Base-by-base conservation (phyloP, 1,140 invertebrate genomes). In the Zaprionus gabonicus region DNA sequence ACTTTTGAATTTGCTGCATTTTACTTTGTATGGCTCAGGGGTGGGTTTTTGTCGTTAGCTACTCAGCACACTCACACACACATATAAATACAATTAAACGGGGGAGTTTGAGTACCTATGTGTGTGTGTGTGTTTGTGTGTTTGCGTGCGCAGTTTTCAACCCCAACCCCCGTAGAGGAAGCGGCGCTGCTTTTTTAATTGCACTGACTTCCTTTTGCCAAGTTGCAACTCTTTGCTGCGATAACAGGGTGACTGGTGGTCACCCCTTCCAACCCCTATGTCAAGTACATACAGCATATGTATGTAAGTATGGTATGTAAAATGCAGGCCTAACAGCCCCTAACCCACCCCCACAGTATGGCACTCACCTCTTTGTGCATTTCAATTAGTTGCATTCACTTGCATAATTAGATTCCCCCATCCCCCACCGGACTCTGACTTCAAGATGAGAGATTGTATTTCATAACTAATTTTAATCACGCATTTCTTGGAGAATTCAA, bases 1-100 rank as follows among this genome's bases (percentile, higher is more conserved):
- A 91, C 86, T 91, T 91, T 90, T 90, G 85, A 90, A 90, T 90
- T 90, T 90, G 79, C 85, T 90, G 85, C 85, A 90, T 90, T 90
- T 90, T 71, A 90, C 76, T 90, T 90, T 71, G 78, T 79, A 64
- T 74, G 25, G 66, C 65, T 46, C 73, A 65, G 78, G 85, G 85
- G 85, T 83, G 82, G 85, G 82, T 81, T 80, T 70, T 81, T 78
- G 71, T 76, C 64, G 75, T 81, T 76, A 82, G 85, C 86, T 85
- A 90, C 86, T 90, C 78, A 90, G 59, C 76, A 77, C 63, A 75
- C 55, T 72, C 70, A 65, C 72, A 75, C 74, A 81, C 73, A 81
- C 64, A 81, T 72, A 72, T 64, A 59, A 59, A 70, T 56, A 78
- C 72, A 79, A 79, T 69, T 79, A 76, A 79, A 76, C 46, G 65